Base-by-base conservation (phyloP, 2,113 vertebrate species). In the Podocnemis expansa region DNA sequence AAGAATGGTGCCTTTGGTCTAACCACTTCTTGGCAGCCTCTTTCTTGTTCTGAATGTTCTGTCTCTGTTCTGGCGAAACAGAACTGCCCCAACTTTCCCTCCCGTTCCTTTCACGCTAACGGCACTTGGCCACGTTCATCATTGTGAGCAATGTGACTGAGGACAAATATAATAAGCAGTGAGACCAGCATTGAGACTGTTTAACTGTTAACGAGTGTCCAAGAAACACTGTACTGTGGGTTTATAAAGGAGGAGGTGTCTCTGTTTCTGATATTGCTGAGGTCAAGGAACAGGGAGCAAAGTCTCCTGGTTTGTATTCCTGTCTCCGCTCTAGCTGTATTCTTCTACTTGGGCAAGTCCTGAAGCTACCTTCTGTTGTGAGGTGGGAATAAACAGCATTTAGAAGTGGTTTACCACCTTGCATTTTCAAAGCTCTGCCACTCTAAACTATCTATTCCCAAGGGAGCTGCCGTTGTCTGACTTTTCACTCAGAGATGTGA, bases 331-430 rank as follows among this genome's bases (percentile, higher is more conserved):
- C 75, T n/a, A 34, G 67, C 0, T 31, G 34, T 63, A 4, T 93
- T 91, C 49, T 78, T 95, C 92, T 93, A 89, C 87, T 87, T 2
- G 1, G 47, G 29, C 94, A 95, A 85, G 90, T 92, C 90, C 80
- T 90, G 52, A 43, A 92, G 55, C 92, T 41, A 38, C 21, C n/a
- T 17, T 73, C n/a, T 38, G 21, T 51, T 47, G 0, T 34, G 55
- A 16, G 2, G 22, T 1, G 0, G 83, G 89, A 89, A 79, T 51
- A 79, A 93, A 92, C 89, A 91, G 88, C 88, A 0, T 55, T 88
- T 92, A 83, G 92, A 89, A 51, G 55, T 1, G 31, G 5, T 10
- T 41, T 3, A 4, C 49, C 82, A 58, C 84, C 82, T 82, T 45
- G 31, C 3, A 2, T 43, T 67, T 87, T 84, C 89, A 58, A 87